A percentile compares a stretch with the other conserved stretches of the same genome.
These are phyloP conservation scores for Lepus timidus DNA, from an alignment of 2,113 vertebrate species.

Conservation along the genomic window DNA sequence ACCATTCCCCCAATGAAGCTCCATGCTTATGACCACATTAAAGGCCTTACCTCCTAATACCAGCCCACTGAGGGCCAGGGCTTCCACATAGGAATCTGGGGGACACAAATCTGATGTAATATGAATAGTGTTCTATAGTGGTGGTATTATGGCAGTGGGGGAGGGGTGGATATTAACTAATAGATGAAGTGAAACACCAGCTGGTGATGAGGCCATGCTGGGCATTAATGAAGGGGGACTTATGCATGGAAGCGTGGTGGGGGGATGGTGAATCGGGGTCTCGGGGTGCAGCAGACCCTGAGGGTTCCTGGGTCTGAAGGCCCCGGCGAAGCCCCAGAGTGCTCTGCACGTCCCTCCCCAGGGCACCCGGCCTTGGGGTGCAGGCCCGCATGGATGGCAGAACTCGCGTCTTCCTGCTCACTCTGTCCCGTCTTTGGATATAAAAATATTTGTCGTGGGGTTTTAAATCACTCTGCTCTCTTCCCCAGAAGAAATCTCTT, in stretches of 20 bases:
- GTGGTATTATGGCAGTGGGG: neutral
- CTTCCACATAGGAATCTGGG: neutral
- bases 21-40: neutral
- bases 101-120: no score
- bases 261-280: neutral
- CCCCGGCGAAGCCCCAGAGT: neutral
- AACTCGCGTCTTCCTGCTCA: neutral
- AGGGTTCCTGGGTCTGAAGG: neutral
- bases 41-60: neutral
- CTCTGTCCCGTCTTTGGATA: neutral
- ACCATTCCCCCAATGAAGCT: neutral
- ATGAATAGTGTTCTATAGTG: neutral
- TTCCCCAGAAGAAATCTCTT: neutral
- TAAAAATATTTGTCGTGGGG: neutral
- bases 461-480: neutral
- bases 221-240: neutral
- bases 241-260: neutral
- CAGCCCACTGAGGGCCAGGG: neutral
- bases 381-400: neutral
- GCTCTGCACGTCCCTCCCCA: neutral
- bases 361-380: neutral
- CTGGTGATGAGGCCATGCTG: neutral
- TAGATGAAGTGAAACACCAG: neutral
- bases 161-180: no score
- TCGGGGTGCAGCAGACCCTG: neutral